Percentiles rank a stretch among this genome's conserved stretches.
These are phyloP conservation scores for Temnothorax curvispinosus DNA, from an alignment of 1,140 invertebrate genomes.

Conservation along the genomic window DNA sequence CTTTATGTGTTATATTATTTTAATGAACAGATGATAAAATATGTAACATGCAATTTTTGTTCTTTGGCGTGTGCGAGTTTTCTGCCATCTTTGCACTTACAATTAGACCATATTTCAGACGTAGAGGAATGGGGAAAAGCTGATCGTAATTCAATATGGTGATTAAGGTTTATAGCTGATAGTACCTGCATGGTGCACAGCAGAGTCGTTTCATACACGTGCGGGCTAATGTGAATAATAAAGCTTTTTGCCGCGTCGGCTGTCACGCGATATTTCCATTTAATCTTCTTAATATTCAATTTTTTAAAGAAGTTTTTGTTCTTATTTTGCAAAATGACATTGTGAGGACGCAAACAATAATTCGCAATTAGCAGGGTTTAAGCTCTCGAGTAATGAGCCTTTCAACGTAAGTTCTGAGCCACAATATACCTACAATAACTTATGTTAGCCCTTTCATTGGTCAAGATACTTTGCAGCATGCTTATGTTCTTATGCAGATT, in stretches of 20 bases:
- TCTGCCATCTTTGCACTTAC: background rate
- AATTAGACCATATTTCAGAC: background rate
- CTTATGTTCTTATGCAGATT: conserved; percentile 41
- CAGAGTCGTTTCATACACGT: conserved; percentile 1
- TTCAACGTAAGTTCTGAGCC: background rate
- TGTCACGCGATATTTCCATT: conserved; percentile 30
- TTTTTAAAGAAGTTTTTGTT: background rate
- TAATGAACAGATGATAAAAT: background rate
- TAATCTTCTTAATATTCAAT: background rate
- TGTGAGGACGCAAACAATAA: background rate
- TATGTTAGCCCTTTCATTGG: conserved; percentile 25
- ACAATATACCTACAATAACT: background rate
- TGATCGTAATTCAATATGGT: conserved; percentile 46
- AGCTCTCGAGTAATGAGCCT: background rate
- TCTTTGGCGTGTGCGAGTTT: background rate
- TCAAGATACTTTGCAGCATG: background rate
- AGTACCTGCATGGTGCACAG: conserved; percentile 47
- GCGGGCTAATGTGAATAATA: conserved; percentile 47
- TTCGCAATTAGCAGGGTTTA: background rate
- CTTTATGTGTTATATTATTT: background rate
- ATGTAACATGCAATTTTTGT: background rate
- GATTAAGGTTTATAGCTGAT: conserved; percentile 47
- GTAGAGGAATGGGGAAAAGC: background rate
- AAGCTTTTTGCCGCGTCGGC: background rate
- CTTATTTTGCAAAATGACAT: background rate